Evolutionary conservation across 2,113 vertebrate species (phyloP).

Genomic region (Haemorhous mexicanus): DNA sequence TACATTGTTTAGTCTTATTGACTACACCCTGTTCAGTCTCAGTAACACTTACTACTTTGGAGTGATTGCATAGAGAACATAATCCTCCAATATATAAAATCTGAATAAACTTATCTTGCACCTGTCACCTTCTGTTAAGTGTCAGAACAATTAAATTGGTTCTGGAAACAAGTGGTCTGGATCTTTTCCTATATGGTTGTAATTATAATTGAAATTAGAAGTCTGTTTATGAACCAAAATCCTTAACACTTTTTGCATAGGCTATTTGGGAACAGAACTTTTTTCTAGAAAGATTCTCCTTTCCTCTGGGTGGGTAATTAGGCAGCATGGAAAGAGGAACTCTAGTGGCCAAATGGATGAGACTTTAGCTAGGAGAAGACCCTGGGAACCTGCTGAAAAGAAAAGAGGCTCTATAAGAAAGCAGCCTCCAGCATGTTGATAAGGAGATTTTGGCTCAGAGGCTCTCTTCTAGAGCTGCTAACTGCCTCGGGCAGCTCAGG

Average conservation of each 20-base stretch:
- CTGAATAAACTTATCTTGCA: not conserved
- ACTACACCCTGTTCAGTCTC: not conserved
- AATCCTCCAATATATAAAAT: not conserved
- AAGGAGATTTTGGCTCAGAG: not conserved
- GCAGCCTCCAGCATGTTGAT: not conserved
- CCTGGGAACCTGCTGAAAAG: not conserved
- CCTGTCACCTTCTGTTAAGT: not conserved
- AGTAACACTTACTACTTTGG: not conserved
- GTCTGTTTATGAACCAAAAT: not conserved
- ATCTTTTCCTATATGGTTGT: not conserved
- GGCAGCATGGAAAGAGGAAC: accelerated
- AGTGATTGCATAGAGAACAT: not conserved
- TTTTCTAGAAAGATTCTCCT: not conserved
- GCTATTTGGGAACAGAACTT: not conserved
- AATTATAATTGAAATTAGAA: not conserved
- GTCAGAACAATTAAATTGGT: not conserved
- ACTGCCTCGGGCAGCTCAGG: not conserved
- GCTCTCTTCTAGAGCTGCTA: not conserved
- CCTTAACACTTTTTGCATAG: not conserved
- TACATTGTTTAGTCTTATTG: not conserved
- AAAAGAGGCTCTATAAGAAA: not conserved
- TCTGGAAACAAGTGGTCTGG: not conserved
- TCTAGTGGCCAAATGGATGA: not conserved
- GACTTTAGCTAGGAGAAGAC: not conserved
- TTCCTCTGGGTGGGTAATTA: not conserved